These are phyloP conservation scores for Ecdyonurus torrentis DNA, from an alignment of 2,888 invertebrate species.

Conservation along the genomic window DNA sequence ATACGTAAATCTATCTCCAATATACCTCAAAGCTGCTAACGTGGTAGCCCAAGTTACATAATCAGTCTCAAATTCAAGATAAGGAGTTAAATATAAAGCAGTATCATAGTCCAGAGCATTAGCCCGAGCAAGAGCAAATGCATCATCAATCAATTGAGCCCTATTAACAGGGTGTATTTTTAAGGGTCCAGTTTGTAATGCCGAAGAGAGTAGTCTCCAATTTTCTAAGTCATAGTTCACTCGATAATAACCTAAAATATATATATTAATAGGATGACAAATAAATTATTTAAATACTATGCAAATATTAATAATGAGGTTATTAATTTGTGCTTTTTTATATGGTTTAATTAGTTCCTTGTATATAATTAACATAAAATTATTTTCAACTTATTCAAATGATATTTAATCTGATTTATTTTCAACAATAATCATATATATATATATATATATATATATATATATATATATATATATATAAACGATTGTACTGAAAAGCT, in stretches of 20 bases:
- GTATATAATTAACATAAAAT: no score
- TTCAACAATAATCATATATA: no score
- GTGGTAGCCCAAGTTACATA: not conserved
- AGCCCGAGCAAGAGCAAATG: not conserved
- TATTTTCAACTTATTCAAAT: no score
- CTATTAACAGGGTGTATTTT: not conserved
- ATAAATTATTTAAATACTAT: no score
- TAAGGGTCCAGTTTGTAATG: not conserved
- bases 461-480: no score
- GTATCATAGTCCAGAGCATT: not conserved
- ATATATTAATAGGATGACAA: no score
- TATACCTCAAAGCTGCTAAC: not conserved
- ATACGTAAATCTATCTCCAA: not conserved
- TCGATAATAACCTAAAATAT: conserved; percentile 10
- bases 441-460: no score
- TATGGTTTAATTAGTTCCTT: no score
- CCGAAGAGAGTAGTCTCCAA: not conserved
- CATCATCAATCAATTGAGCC: not conserved
- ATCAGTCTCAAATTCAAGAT: not conserved
- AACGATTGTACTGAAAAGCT: no score
- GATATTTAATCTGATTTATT: no score
- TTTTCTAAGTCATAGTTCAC: not conserved
- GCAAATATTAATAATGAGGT: no score
- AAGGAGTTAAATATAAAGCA: not conserved
- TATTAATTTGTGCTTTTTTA: no score